Base-by-base conservation (phyloP, 2,888 invertebrate genomes). In the Aphodius granarius region DNA sequence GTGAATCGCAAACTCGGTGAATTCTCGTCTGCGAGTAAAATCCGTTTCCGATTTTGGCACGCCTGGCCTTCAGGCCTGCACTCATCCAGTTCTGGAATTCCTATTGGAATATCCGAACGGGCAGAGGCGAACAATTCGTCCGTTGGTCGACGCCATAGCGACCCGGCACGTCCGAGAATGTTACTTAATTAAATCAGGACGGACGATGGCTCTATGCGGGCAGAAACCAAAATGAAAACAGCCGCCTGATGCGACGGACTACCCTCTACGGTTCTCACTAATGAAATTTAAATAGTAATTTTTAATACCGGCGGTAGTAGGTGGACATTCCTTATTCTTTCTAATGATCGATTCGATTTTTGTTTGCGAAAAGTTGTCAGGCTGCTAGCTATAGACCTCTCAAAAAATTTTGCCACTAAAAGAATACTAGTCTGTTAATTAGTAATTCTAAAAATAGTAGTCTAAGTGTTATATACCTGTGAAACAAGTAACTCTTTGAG, bases 101-200 rank as follows among this genome's bases (percentile, higher is more conserved):
- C 70, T 74, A 79, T 79, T 80, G 77, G 78, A 80, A 80, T 78
- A 80, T 80, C 78, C 78, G 66, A 74, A 18, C 63, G 70, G 65
- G 16, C 68, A n/a, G 66, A 43, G 66, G 75, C 71, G 76, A 74
- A 78, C 75, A 75, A 70, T 80, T 77, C 75, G 73, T 75, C 76
- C 9, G 2, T 78, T 74, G 77, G 75, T 76, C 75, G 75, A 77
- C 77, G 78, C 78, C 78, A 76, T 77, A 73, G 75, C 62, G 18
- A 6, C 13, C 73, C 77, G 79, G 80, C 78, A 78, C 81, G 79
- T 76, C 78, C 79, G 80, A 79, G 81, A 81, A 82, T 81, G 82
- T 81, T 80, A 81, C 82, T 83, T 83, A 84, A 84, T 84, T 84
- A 82, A 84, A 83, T 83, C 83, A 81, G 82, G 81, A 83, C 75